phyloP scores from a whole-genome alignment of 2,113 vertebrate species.

The Microtus montanus region DNA sequence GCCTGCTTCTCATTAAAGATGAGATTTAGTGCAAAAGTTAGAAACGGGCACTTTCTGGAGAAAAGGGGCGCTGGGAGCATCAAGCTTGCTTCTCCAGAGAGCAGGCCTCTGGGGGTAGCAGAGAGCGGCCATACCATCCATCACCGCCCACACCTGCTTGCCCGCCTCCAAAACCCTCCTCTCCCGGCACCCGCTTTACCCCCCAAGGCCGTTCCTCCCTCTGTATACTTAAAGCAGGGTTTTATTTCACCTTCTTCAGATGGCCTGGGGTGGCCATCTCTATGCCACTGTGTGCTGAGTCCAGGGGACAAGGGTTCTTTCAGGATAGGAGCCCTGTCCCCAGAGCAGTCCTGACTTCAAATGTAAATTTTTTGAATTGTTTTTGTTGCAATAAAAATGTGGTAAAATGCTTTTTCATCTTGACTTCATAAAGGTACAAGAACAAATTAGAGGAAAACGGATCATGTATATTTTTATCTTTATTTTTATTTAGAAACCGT shows the following conservation, averaged over 20 bases:
- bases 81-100: not conserved
- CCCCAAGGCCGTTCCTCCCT: not conserved
- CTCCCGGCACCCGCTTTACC: not conserved
- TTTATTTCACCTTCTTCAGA: not conserved
- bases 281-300: rapidly evolving
- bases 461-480: not conserved
- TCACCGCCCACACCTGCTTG: not conserved
- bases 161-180: not conserved
- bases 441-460: not conserved
- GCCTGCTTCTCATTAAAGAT: constrained; percentile 34
- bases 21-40: constrained; percentile 22
- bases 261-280: too few relatives aligned
- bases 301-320: not conserved
- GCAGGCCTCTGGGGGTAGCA: not conserved
- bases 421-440: not conserved
- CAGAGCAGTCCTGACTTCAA: not conserved
- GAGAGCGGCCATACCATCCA: not conserved
- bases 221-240: not conserved
- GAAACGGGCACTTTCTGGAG: not conserved
- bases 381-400: not conserved
- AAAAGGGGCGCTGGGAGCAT: not conserved
- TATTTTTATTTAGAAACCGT: not conserved
- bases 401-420: not conserved
- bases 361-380: not conserved
- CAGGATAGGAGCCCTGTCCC: not conserved